Base-by-base conservation (phyloP, 2,113 vertebrate genomes). In the Leptosomus discolor region DNA sequence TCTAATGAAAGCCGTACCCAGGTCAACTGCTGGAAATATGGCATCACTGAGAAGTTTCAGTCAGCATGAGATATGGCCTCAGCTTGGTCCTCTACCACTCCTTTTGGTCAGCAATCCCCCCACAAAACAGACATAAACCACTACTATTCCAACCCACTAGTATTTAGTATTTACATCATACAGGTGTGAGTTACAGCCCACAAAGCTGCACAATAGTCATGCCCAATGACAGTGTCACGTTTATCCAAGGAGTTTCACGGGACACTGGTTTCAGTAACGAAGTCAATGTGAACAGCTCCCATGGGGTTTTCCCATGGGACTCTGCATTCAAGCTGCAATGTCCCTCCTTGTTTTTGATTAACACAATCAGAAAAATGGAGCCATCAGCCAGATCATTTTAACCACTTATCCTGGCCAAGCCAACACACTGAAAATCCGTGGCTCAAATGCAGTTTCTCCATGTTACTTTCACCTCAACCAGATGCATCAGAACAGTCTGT, bases 131-230 rank as follows among this genome's bases (percentile, higher is more conserved):
- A 27, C 24, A 32, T 5, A 58, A 63, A 46, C 3, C 26, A 53
- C 15, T 15, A 12, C 19, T 21, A 13, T 36, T 81, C 37, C 43
- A 15, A 65, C 34, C 8, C 18, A 15, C 5, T 3, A 36, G 15
- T 65, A 39, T 41, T 73, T 53, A 65, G 12, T 32, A 11, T 29
- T 61, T 73, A 24, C 9, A 12, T 45, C 32, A 34, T 29, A 2
- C 2, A 64, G n/a, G 30, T 64, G 19, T 17, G 51, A 4, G 12
- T 37, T 13, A 26, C 5, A 54, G 39, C 45, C 57, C 50, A 27
- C n/a, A 2, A 73, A n/a, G 23, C 4, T 30, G 23, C 2, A 0
- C 9, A 39, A 5, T 4, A 26, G 3, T 36, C 54, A 16, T 58
- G 15, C 41, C 12, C 30, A 24, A 7, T 2, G 34, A 17, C 19